Percentiles rank a stretch among this genome's conserved stretches.
Conservation (phyloP, 2,113 vertebrate genomes). For the Rhadina sibilatrix region DNA sequence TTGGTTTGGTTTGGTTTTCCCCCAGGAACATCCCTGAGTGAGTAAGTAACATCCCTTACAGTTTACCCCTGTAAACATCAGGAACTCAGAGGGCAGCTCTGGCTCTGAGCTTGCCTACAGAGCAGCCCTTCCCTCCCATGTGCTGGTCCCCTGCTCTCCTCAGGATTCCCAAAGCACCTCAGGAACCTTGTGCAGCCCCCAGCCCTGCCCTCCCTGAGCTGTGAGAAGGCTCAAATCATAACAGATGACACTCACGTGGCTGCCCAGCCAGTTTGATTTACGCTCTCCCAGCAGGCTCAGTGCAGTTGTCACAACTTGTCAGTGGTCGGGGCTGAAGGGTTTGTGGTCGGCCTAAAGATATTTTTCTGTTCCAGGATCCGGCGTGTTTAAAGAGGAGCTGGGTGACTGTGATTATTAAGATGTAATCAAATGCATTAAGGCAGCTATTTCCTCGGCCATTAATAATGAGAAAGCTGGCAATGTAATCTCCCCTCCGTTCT, state of each 20-base stretch:
- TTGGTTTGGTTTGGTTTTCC: too few species aligned
- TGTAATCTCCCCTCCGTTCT: background rate
- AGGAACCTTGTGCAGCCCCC: background rate
- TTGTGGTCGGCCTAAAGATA: background rate
- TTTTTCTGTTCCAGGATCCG: background rate
- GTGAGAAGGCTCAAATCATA: background rate
- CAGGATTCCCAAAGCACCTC: background rate
- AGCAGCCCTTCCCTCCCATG: background rate
- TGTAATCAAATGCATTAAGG: constrained; percentile 46
- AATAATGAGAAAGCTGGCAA: constrained; percentile 9
- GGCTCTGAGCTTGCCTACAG: accelerated
- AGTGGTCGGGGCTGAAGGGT: background rate
- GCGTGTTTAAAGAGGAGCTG: background rate
- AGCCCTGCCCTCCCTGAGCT: background rate
- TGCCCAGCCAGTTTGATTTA: constrained; percentile 43
- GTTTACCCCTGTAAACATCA: background rate
- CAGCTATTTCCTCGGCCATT: background rate
- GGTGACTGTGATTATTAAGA: background rate
- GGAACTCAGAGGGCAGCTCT: background rate
- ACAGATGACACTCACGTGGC: constrained; percentile 10
- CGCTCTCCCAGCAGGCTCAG: constrained; percentile 15
- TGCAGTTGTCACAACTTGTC: constrained; percentile 62
- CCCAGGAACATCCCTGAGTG: background rate
- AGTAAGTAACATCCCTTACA: too few species aligned
- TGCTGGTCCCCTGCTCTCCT: background rate